phyloP scores from a whole-genome alignment of 2,113 vertebrate species.

The Dicrurus megarhynchus region DNA sequence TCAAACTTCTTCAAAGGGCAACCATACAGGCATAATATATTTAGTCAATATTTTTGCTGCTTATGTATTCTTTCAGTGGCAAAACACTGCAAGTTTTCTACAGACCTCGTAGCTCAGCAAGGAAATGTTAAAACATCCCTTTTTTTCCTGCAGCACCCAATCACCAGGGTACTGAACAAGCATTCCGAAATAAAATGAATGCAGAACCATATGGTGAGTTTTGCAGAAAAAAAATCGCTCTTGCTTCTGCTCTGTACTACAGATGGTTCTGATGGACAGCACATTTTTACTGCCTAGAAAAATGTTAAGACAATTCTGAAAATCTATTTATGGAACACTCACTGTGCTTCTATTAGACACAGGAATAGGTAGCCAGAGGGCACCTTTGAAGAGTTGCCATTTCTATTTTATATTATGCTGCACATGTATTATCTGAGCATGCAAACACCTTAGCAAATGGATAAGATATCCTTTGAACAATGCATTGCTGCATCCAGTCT shows the following conservation, averaged over 20 bases:
- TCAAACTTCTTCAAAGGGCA: neutral
- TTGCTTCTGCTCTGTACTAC: neutral
- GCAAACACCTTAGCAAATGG: neutral
- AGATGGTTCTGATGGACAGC: conserved; percentile 46
- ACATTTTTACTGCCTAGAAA: neutral
- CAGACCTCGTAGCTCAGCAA: neutral
- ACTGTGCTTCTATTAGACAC: neutral
- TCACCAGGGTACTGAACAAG: neutral
- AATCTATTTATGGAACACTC: neutral
- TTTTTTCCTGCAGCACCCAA: neutral
- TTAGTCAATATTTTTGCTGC: neutral
- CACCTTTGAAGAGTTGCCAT: neutral
- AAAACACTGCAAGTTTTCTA: neutral
- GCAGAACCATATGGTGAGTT: conserved; percentile 44
- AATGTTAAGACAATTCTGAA: neutral
- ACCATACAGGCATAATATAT: neutral
- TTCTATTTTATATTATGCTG: neutral
- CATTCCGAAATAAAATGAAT: conserved; percentile 22
- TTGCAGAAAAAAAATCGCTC: neutral
- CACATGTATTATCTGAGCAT: neutral
- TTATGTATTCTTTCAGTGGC: neutral
- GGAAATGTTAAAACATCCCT: neutral
- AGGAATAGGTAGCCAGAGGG: neutral
- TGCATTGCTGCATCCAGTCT: neutral
- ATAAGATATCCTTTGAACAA: neutral